A percentile compares a stretch with the other conserved stretches of the same genome.
phyloP scores from a whole-genome alignment of 2,113 vertebrate species.

The Todiramphus saurophagus region DNA sequence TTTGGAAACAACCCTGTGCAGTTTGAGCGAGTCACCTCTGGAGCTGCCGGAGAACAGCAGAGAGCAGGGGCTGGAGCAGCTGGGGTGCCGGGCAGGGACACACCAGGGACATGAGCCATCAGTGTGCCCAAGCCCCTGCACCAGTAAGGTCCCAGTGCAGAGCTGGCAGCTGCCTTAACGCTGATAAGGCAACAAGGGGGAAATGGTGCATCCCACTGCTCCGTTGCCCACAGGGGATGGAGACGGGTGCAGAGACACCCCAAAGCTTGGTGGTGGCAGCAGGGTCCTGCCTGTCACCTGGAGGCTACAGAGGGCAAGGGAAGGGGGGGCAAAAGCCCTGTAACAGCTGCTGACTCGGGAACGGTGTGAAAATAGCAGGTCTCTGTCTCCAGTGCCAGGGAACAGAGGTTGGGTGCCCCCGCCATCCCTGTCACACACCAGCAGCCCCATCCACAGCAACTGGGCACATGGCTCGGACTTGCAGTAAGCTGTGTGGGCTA shows the following conservation, averaged over 20 bases:
- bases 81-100: fast-evolving
- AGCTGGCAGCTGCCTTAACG: neutral
- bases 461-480: fast-evolving
- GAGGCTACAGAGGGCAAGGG: fast-evolving
- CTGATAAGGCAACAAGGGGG: fast-evolving
- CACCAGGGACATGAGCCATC: fast-evolving
- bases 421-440: neutral
- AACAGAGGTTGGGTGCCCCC: neutral
- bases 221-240: fast-evolving
- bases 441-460: too few relatives aligned
- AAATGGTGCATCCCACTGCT: neutral
- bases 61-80: neutral
- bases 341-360: neutral
- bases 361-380: neutral
- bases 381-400: neutral
- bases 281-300: neutral
- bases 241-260: fast-evolving
- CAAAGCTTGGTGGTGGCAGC: neutral
- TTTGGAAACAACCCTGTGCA: fast-evolving
- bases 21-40: fast-evolving
- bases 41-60: neutral
- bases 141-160: fast-evolving
- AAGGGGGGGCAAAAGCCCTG: fast-evolving
- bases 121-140: fast-evolving
- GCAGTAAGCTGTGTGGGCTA: neutral